These are phyloP conservation scores for Dastarcus helophoroides DNA, from an alignment of 2,888 invertebrate genomes.

Conservation along the genomic window DNA sequence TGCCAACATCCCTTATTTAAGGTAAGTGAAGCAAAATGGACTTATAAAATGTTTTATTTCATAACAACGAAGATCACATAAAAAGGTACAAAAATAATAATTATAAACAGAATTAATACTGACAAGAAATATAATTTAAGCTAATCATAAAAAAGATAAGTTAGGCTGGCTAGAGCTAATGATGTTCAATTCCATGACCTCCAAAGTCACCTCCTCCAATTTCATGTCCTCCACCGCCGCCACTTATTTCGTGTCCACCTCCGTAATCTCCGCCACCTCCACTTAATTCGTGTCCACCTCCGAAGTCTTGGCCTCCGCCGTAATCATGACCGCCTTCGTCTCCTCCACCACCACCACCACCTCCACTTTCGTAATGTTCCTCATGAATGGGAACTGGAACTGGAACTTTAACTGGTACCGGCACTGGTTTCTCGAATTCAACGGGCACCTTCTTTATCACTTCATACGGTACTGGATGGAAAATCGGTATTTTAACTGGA, in stretches of 20 bases:
- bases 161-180: constrained; percentile 10
- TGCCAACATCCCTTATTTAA: constrained; percentile 79
- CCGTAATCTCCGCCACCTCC: constrained; percentile 19
- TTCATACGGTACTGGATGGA: constrained; percentile 53
- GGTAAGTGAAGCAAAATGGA: constrained; percentile 50
- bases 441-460: constrained; percentile 35
- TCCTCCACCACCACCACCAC: constrained; percentile 24
- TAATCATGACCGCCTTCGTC: constrained; percentile 18
- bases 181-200: constrained; percentile 16
- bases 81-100: constrained; percentile 13
- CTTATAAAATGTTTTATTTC: constrained; percentile 19
- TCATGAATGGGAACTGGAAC: constrained; percentile 50
- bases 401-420: constrained; percentile 58
- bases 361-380: constrained; percentile 25
- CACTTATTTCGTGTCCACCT: constrained; percentile 16
- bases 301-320: constrained; percentile 21
- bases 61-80: constrained; percentile 24
- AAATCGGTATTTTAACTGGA: constrained; percentile 45
- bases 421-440: constrained; percentile 46
- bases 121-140: constrained; percentile 19
- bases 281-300: constrained; percentile 13
- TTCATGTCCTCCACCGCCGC: constrained; percentile 6
- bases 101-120: constrained; percentile 29
- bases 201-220: constrained; percentile 15
- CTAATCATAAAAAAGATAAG: constrained; percentile 17